Base-by-base conservation (phyloP, 1,140 invertebrate genomes). In the Leptinotarsa undecemlineata region DNA sequence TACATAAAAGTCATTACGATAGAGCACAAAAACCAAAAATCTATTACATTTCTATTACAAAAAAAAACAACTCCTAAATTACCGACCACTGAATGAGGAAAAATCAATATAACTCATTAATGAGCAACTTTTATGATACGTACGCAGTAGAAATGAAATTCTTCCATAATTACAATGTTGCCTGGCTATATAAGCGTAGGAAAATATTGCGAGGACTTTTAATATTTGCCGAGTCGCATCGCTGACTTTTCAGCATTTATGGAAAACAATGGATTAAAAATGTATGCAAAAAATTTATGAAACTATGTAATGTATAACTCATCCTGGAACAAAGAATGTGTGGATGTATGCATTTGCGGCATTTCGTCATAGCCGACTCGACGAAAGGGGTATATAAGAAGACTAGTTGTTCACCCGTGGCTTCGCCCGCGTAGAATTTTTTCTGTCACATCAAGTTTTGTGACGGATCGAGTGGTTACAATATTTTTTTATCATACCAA, bases 301-400 rank as follows among this genome's bases (percentile, higher is more conserved):
- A 57, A 57, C 51, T 57, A 57, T 57, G 51, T 57, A 57, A 57
- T 57, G 51, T 57, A 57, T 57, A 57, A 57, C 51, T 57, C 51
- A 57, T 57, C n/a, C 51, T n/a, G 13, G 14, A 57, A 57, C 51
- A 57, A 57, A 57, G 51, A 57, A 57, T 57, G 51, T 57, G 51
- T 57, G 51, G n/a, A n/a, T n/a, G n/a, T n/a, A n/a, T 57, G 51
- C 15, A n/a, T 57, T 57, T 2, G 15, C 51, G 51, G 51, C 51
- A 17, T n/a, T n/a, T 57, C n/a, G 51, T n/a, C 51, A 57, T 57
- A n/a, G 51, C 14, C 51, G 51, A 57, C 51, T 57, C 51, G 51
- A 17, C 14, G 14, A n/a, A 57, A 15, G 48, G 48, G 48, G 48
- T 26, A 4, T 26, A 5, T 4, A 26, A 26, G 23, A 26, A 26